These are phyloP conservation scores for Zaprionus bogoriensis DNA, from an alignment of 2,888 invertebrate species.

Conservation along the genomic window DNA sequence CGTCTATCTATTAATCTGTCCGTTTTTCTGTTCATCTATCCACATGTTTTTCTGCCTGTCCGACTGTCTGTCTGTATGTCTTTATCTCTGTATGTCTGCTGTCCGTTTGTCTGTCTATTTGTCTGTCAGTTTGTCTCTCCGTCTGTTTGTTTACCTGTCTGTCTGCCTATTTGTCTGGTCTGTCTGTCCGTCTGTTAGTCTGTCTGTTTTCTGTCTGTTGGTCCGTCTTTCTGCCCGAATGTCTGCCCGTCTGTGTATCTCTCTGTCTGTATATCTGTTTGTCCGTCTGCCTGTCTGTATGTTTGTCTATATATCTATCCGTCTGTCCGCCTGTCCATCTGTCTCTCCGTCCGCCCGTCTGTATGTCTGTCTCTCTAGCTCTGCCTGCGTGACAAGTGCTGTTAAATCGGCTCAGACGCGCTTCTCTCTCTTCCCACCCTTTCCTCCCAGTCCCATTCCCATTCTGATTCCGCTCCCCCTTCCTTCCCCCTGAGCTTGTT, in stretches of 20 bases:
- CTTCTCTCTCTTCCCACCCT: background rate
- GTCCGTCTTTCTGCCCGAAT: background rate
- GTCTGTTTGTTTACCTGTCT: background rate
- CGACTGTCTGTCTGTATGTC: conserved; percentile 13
- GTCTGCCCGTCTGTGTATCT: background rate
- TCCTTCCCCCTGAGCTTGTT: too few relatives aligned
- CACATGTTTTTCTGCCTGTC: conserved; percentile 28
- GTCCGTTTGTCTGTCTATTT: background rate
- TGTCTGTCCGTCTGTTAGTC: conserved; percentile 13
- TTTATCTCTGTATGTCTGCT: too few relatives aligned
- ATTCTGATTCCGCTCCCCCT: background rate
- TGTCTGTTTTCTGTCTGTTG: background rate
- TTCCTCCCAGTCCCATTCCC: background rate
- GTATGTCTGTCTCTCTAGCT: background rate
- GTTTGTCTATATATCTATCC: background rate
- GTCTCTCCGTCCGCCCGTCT: background rate
- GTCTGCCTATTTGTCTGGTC: background rate
- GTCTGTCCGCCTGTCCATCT: conserved; percentile 9
- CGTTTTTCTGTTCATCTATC: background rate
- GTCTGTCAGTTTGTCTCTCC: conserved; percentile 7
- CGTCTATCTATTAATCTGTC: conserved; percentile 1
- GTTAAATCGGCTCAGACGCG: conserved; percentile 12
- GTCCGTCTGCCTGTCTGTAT: background rate
- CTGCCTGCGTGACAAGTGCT: conserved; percentile 46
- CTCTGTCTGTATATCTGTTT: background rate